Conservation (phyloP, 2,888 invertebrate genomes). For the Hololepta plana region DNA sequence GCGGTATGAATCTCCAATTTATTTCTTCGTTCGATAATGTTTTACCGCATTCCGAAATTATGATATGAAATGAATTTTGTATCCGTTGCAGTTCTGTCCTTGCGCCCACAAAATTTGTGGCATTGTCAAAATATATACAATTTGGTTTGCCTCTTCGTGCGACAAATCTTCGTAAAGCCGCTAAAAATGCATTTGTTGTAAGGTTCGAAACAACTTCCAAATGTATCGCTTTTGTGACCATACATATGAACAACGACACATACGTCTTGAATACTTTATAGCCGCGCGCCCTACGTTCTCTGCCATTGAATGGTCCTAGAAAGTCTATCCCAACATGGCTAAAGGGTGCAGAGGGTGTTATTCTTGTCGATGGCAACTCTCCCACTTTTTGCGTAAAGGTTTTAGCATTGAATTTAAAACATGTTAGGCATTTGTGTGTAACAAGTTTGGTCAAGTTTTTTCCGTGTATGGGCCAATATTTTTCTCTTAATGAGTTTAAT, state of each 20-base stretch:
- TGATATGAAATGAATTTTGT: no score
- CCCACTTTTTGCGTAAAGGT: constrained; percentile 7
- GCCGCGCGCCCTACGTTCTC: constrained; percentile 8
- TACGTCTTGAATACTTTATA: constrained; percentile 11
- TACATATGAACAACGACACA: constrained; percentile 14
- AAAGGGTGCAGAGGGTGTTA: constrained; percentile 7
- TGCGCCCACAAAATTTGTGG: constrained; percentile 18
- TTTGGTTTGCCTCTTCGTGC: constrained; percentile 13
- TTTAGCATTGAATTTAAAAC: constrained; percentile 7
- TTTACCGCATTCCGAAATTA: no score
- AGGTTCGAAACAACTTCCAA: constrained; percentile 16
- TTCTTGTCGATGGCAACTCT: constrained; percentile 6
- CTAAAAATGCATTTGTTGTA: constrained; percentile 15
- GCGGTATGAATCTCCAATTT: no score
- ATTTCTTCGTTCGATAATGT: no score
- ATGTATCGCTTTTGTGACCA: constrained; percentile 15
- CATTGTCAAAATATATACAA: constrained; percentile 17
- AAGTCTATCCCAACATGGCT: constrained; percentile 11
- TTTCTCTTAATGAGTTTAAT: constrained; percentile 10
- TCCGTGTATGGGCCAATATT: constrained; percentile 12
- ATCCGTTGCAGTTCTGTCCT: constrained; percentile 2
- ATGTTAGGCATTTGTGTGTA: constrained; percentile 10
- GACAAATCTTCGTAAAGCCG: constrained; percentile 15
- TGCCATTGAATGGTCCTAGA: constrained; percentile 11
- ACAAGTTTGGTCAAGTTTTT: constrained; percentile 9